phyloP scores from a whole-genome alignment of 2,888 invertebrate genomes.

The Anticlea derivata region DNA sequence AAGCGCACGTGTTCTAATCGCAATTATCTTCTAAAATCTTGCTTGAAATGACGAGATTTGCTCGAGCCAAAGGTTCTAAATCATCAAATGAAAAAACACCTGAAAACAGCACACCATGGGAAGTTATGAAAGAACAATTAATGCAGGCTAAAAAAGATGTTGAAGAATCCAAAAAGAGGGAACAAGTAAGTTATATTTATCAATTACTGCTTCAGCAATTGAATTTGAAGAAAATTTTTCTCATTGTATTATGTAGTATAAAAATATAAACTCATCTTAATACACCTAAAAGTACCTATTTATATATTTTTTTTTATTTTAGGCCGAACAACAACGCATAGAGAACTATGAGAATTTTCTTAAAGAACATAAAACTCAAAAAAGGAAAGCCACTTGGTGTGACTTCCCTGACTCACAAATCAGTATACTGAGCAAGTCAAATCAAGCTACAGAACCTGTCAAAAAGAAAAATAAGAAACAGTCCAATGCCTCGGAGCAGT shows the following conservation, averaged over 20 bases:
- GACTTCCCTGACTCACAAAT: constrained; percentile 73
- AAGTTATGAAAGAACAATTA: constrained; percentile 86
- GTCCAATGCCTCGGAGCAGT: not conserved
- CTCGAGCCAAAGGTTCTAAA: constrained; percentile 89
- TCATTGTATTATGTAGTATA: too few relatives aligned
- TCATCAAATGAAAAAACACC: constrained; percentile 88
- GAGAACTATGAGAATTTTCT: constrained; percentile 80
- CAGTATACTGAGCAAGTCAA: constrained; percentile 7
- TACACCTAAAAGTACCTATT: not conserved
- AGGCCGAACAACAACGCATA: constrained; percentile 78
- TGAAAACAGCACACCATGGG: constrained; percentile 89
- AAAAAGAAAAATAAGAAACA: constrained; percentile 16
- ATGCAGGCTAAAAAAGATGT: constrained; percentile 75
- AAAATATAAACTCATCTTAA: too few relatives aligned
- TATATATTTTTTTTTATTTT: constrained; percentile 33
- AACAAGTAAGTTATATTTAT: constrained; percentile 51
- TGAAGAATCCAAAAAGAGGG: constrained; percentile 65
- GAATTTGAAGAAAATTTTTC: too few relatives aligned
- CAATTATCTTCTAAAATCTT: not conserved
- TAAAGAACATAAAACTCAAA: constrained; percentile 74
- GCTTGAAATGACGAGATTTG: constrained; percentile 87
- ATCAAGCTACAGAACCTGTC: constrained; percentile 15
- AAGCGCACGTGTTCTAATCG: too few relatives aligned
- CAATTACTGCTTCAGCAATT: too few relatives aligned
- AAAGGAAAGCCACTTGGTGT: constrained; percentile 80